phyloP scores from a whole-genome alignment of 2,888 invertebrate genomes.

The Notodromas monacha region DNA sequence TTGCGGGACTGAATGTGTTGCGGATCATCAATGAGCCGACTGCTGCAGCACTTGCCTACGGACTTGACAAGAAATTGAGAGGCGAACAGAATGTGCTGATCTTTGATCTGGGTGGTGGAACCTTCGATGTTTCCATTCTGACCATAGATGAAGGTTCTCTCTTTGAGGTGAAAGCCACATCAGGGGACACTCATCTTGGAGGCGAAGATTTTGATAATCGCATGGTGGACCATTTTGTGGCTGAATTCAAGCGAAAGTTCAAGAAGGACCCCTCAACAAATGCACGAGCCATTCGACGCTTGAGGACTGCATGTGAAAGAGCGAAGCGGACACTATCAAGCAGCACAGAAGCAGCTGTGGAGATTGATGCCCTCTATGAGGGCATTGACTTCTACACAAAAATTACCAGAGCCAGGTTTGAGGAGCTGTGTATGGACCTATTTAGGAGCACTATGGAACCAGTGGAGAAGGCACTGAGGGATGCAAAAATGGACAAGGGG shows the following conservation, averaged over 20 bases:
- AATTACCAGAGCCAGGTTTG: conserved; percentile 56
- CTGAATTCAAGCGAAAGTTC: conserved; percentile 23
- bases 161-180: too few species aligned
- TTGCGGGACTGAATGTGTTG: too few species aligned
- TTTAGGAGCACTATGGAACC: conserved; percentile 36
- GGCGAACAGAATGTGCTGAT: too few species aligned
- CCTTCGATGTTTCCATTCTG: too few species aligned
- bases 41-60: too few species aligned
- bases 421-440: conserved; percentile 77
- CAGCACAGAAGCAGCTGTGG: conserved; percentile 21
- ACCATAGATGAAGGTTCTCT: too few species aligned
- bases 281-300: conserved; percentile 23
- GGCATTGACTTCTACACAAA: conserved; percentile 26
- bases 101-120: too few species aligned
- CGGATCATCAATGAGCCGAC: too few species aligned
- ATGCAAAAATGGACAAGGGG: conserved; percentile 26
- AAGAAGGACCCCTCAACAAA: conserved; percentile 21
- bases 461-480: conserved; percentile 27
- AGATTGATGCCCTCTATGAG: conserved; percentile 25
- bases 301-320: conserved; percentile 27
- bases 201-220: too few species aligned
- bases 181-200: too few species aligned
- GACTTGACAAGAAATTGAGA: too few species aligned
- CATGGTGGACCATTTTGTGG: conserved; percentile 14
- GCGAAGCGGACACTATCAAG: conserved; percentile 26